A percentile compares a stretch with the other conserved stretches of the same genome.
These are phyloP conservation scores for Glaucomys volans DNA, from an alignment of 2,113 vertebrate genomes.

Conservation along the genomic window DNA sequence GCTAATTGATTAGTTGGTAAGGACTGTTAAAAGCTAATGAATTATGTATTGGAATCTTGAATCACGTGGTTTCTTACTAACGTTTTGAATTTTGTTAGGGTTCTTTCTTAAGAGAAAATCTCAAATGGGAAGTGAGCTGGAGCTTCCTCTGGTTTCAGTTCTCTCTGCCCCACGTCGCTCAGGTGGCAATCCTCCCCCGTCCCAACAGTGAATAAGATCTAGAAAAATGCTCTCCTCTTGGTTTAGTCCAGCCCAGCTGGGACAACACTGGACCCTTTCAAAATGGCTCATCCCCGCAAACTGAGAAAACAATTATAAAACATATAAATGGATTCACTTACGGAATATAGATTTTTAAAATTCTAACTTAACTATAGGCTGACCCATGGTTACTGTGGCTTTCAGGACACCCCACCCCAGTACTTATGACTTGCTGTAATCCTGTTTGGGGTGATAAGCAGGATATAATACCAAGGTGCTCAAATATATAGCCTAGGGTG, in stretches of 20 bases:
- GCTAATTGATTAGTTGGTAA: conserved; percentile 5
- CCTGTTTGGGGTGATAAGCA: neutral
- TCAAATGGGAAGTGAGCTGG: neutral
- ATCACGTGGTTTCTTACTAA: conserved; percentile 38
- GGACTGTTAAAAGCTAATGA: conserved; percentile 36
- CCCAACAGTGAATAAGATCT: neutral
- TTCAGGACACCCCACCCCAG: neutral
- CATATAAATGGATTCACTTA: conserved; percentile 44
- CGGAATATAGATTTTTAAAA: conserved; percentile 15
- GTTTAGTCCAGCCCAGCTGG: conserved; percentile 54
- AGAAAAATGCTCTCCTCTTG: conserved; percentile 49
- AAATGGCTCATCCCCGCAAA: conserved; percentile 32
- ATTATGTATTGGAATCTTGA: neutral
- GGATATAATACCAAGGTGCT: neutral
- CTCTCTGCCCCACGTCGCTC: neutral
- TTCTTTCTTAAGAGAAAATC: conserved; percentile 2
- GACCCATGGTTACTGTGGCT: neutral
- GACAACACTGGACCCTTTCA: conserved; percentile 53
- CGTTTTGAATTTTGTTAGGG: neutral
- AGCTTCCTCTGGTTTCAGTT: neutral
- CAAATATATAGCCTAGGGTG: neutral
- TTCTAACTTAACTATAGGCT: neutral
- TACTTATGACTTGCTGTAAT: neutral
- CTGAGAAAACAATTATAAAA: conserved; percentile 10
- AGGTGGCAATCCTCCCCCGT: neutral